These are phyloP conservation scores for Xyrichtys novacula DNA, from an alignment of 2,797 vertebrate genomes.

Conservation along the genomic window DNA sequence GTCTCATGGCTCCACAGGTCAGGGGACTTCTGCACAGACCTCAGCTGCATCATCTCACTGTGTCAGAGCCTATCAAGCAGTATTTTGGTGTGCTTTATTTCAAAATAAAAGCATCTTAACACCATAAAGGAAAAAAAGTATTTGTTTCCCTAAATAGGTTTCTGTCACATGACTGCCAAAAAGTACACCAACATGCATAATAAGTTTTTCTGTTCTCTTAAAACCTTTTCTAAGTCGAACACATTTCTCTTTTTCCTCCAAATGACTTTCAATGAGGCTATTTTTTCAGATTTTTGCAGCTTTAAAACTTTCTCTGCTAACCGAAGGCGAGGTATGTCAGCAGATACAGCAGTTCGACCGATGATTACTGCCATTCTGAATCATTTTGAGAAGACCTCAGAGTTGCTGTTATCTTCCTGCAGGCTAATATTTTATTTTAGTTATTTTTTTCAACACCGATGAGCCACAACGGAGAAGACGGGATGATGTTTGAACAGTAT, in stretches of 20 bases:
- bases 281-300: background rate
- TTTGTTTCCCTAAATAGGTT: no score
- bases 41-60: no score
- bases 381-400: conserved; percentile 2
- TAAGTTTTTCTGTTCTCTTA: no score
- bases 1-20: no score
- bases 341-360: background rate
- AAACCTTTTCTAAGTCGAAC: background rate
- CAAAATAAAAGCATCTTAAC: no score
- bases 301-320: background rate
- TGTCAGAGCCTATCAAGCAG: no score
- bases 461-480: conserved; percentile 2
- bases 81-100: no score
- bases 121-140: no score
- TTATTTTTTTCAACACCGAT: conserved; percentile 7
- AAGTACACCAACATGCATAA: no score
- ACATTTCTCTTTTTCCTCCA: background rate
- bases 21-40: no score
- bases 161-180: no score
- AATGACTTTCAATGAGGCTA: background rate
- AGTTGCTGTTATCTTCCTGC: conserved; percentile 10
- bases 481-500: no score
- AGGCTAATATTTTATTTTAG: background rate
- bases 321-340: background rate
- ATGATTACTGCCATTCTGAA: background rate